Conservation (phyloP, 2,888 invertebrate genomes). For the Scrobipalpa costella region DNA sequence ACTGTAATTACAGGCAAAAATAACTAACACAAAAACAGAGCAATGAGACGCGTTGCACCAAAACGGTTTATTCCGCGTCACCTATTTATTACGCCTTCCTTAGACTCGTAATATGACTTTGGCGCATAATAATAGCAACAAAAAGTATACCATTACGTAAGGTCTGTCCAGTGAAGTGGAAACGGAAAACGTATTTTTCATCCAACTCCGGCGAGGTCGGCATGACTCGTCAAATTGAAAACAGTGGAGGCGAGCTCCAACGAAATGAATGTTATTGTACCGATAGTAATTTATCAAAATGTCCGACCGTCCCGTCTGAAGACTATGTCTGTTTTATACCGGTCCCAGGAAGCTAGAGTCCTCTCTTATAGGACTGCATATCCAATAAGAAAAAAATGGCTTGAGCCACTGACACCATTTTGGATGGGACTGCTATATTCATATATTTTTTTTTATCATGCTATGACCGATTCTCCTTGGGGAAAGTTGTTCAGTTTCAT, state of each 20-base stretch:
- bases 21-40: background rate
- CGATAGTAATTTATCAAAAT: constrained; percentile 74
- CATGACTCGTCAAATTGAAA: constrained; percentile 68
- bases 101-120: constrained; percentile 15
- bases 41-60: background rate
- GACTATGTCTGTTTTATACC: constrained; percentile 37
- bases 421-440: background rate
- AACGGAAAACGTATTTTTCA: constrained; percentile 58
- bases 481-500: too few species aligned
- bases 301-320: constrained; percentile 49
- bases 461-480: too few species aligned
- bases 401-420: too few species aligned
- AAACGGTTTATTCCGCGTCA: constrained; percentile 4
- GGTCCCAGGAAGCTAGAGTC: background rate
- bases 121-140: constrained; percentile 31
- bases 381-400: background rate
- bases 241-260: constrained; percentile 53
- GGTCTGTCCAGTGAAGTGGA: constrained; percentile 46
- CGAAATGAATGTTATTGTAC: constrained; percentile 68
- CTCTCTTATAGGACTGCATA: constrained; percentile 4
- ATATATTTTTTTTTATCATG: too few species aligned
- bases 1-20: constrained; percentile 10
- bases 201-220: constrained; percentile 48
- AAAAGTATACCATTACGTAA: constrained; percentile 45
- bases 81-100: background rate